phyloP scores from a whole-genome alignment of 2,888 invertebrate genomes.

The Eugnorisma glareosa region DNA sequence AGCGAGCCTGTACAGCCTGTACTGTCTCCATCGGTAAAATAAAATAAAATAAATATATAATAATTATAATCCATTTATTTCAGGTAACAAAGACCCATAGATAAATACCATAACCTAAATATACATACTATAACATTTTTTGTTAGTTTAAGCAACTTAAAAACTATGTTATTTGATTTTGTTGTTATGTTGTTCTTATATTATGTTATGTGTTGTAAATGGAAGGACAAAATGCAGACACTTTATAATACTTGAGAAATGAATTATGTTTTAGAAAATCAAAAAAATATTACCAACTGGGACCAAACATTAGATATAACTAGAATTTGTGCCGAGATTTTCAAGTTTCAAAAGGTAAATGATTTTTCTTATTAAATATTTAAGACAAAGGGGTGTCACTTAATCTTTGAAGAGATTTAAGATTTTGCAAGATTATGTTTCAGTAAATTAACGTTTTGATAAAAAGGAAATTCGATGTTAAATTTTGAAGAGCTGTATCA shows the following conservation, averaged over 20 bases:
- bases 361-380: conserved; percentile 1
- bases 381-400: conserved; percentile 16
- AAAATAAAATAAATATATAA: too few species aligned
- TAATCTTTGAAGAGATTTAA: conserved; percentile 31
- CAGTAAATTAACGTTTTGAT: conserved; percentile 31
- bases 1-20: background rate
- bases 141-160: too few species aligned
- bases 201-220: too few species aligned
- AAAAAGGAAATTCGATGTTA: conserved; percentile 26
- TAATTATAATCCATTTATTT: too few species aligned
- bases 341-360: background rate
- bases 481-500: conserved; percentile 12
- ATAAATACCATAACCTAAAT: too few species aligned
- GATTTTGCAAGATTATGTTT: conserved; percentile 18
- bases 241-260: background rate
- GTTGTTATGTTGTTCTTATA: too few species aligned
- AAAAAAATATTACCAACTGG: background rate
- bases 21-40: background rate
- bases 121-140: too few species aligned
- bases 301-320: background rate
- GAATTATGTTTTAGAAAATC: background rate
- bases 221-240: background rate
- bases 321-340: background rate
- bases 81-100: too few species aligned
- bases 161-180: too few species aligned